Evolutionary conservation across 2,888 invertebrate genomes (phyloP).

Genomic region (Aporophyla lueneburgensis): DNA sequence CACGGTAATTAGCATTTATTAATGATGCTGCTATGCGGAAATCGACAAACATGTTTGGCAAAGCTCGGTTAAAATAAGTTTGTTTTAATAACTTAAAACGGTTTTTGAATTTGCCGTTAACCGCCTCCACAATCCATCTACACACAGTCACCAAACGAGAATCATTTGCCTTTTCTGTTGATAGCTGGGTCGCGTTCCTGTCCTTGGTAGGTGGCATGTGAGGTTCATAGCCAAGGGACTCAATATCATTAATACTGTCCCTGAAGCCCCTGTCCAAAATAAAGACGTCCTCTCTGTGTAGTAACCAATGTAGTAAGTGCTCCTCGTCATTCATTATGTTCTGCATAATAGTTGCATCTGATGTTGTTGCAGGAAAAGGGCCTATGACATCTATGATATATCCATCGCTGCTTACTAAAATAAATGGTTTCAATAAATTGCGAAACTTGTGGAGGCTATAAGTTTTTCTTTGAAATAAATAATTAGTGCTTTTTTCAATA

Average conservation of each 20-base stretch:
- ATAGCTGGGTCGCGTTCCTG: too few relatives aligned
- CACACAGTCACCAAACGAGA: too few relatives aligned
- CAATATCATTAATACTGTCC: too few relatives aligned
- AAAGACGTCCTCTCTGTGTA: conserved; percentile 14
- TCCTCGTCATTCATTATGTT: conserved; percentile 14
- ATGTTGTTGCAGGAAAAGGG: conserved; percentile 18
- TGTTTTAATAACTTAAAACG: conserved; percentile 14
- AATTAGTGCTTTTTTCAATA: too few relatives aligned
- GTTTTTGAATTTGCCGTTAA: conserved; percentile 13
- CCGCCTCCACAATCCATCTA: background rate
- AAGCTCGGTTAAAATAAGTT: conserved; percentile 19
- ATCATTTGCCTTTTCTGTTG: too few relatives aligned
- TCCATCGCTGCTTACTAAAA: conserved; percentile 16
- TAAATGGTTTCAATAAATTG: conserved; percentile 20
- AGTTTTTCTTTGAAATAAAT: too few relatives aligned
- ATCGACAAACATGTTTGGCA: conserved; percentile 31
- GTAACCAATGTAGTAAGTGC: conserved; percentile 12
- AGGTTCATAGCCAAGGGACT: too few relatives aligned
- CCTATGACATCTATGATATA: conserved; percentile 15
- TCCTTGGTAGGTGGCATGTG: too few relatives aligned
- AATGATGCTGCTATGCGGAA: conserved; percentile 1
- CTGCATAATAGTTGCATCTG: conserved; percentile 28
- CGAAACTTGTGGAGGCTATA: conserved; percentile 7
- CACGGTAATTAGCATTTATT: too few relatives aligned
- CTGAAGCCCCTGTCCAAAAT: conserved; percentile 19